Conservation (phyloP, 1,140 invertebrate species). For the Gonatopus flavifemur region DNA sequence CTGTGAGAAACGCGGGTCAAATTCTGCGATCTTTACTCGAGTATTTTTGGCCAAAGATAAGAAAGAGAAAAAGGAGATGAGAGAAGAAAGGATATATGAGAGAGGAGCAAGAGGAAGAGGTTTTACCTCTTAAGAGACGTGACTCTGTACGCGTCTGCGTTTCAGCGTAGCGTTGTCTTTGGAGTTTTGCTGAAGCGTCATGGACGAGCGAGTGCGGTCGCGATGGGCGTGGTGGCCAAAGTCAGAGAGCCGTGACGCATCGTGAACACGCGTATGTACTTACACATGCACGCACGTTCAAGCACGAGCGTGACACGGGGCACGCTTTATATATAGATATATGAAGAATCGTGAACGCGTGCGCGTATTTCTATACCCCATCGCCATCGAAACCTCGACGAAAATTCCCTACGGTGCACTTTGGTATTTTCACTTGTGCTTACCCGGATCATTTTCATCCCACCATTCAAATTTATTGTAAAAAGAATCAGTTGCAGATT, state of each 20-base stretch:
- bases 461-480: no score
- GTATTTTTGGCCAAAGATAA: no score
- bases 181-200: slow-evolving; percentile 45
- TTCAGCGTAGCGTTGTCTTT: slow-evolving; percentile 23
- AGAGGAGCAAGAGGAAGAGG: no score
- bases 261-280: slow-evolving; percentile 41
- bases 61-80: not conserved
- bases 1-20: no score
- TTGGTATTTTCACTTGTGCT: no score
- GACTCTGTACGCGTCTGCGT: slow-evolving; percentile 25
- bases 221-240: slow-evolving; percentile 49
- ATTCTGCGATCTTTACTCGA: no score
- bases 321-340: slow-evolving; percentile 28
- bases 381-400: no score
- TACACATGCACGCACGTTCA: slow-evolving; percentile 22
- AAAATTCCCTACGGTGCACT: no score
- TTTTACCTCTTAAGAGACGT: no score
- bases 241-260: slow-evolving; percentile 45
- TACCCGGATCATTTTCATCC: no score
- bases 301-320: slow-evolving; percentile 29
- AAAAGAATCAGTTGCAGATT: no score
- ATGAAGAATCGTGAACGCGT: slow-evolving; percentile 15
- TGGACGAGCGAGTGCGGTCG: slow-evolving; percentile 48
- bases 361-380: no score
- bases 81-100: slow-evolving; percentile 3